Evolutionary conservation across 2,888 invertebrate genomes (phyloP).

Genomic region (Petrolisthes cinctipes): DNA sequence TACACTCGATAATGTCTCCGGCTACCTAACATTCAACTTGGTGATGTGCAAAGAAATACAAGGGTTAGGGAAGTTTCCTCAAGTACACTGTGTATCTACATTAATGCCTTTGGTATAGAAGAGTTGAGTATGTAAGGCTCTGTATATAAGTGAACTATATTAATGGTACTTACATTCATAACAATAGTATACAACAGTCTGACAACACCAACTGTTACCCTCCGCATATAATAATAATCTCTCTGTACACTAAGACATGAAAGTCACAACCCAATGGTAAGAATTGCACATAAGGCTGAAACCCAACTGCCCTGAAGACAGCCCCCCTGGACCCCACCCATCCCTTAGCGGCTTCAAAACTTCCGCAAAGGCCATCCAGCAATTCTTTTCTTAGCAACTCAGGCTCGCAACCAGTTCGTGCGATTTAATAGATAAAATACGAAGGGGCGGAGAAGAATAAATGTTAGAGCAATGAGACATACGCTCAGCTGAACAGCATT

Average conservation of each 20-base stretch:
- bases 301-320: conserved; percentile 45
- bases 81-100: conserved; percentile 64
- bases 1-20: conserved; percentile 56
- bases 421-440: conserved; percentile 38
- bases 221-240: conserved; percentile 61
- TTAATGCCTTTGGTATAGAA: conserved; percentile 64
- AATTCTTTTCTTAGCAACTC: conserved; percentile 27
- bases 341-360: neutral
- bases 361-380: conserved; percentile 14
- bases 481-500: conserved; percentile 45
- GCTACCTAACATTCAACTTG: conserved; percentile 61
- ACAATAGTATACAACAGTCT: conserved; percentile 64
- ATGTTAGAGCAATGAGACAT: conserved; percentile 48
- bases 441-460: conserved; percentile 49
- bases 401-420: conserved; percentile 46
- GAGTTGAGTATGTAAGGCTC: conserved; percentile 64
- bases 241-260: conserved; percentile 62
- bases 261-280: conserved; percentile 64
- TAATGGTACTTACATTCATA: conserved; percentile 61
- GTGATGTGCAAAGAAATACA: conserved; percentile 63
- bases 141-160: conserved; percentile 62
- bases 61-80: conserved; percentile 60
- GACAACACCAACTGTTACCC: conserved; percentile 62
- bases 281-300: conserved; percentile 64
- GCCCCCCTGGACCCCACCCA: conserved; percentile 46